Base-by-base conservation (phyloP, 2,113 vertebrate species). In the Aldabrachelys gigantea region DNA sequence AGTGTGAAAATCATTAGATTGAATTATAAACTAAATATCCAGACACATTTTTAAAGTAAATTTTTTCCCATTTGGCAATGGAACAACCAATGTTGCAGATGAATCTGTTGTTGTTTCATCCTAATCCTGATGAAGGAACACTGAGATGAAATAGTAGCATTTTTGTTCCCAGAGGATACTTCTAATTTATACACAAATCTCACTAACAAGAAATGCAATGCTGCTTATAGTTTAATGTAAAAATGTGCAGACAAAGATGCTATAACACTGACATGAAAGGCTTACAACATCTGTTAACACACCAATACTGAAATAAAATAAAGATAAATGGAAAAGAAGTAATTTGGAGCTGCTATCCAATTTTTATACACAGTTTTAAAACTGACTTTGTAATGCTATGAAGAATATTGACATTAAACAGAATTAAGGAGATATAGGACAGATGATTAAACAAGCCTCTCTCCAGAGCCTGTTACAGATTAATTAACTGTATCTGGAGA, bases 21-120 rank as follows among this genome's bases (percentile, higher is more conserved):
- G 57, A 52, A 54, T 82, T 84, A 87, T 80, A 96, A 97, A 97
- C 96, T 72, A 94, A 91, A 89, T 56, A 25, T 69, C 90, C 22
- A 87, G 92, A 92, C 41, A 92, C 29, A 27, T 3, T 85, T 85
- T 81, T 85, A 56, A 89, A 95, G 3, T 19, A 85, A 38, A 50
- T 92, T 95, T 91, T 5, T 62, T 91, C 17, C 62, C 13, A 62
- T n/a, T 89, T 93, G 92, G 91, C 91, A 96, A 82, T 38, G 93
- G 59, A 87, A 87, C 1, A 95, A 21, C 24, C 47, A 4, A 24
- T 81, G 69, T 38, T 92, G 83, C 41, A 91, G 62, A 29, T 94
- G 80, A 52, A 88, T 52, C 49, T 38, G 80, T 29, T 41, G 41
- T 78, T 44, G 72, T 79, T 96, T 91, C 27, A 80, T 85, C 83